Conservation (phyloP, 2,888 invertebrate genomes). For the Lepidochitona cinerea region DNA sequence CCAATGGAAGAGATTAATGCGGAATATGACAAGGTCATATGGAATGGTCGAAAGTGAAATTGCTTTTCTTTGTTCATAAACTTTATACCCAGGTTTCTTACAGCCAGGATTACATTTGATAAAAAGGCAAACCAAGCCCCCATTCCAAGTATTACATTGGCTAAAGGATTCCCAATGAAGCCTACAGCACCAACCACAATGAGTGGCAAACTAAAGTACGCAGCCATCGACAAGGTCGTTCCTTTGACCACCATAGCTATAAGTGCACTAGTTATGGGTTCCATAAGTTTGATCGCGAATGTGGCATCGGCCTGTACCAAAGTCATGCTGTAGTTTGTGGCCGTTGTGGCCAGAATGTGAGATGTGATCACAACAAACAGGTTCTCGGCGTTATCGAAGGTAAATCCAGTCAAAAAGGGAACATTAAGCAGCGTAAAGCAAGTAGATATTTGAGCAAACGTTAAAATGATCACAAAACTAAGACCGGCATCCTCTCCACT, state of each 20-base stretch:
- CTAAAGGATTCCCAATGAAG: conserved; percentile 26
- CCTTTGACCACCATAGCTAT: conserved; percentile 27
- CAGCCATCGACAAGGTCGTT: conserved; percentile 3
- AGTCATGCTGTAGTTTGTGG: conserved; percentile 40
- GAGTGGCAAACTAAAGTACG: conserved; percentile 29
- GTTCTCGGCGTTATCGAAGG: neutral
- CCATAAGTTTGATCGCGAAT: conserved; percentile 42
- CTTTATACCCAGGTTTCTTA: conserved; percentile 38
- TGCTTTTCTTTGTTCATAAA: neutral
- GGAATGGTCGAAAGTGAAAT: neutral
- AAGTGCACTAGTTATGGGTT: conserved; percentile 37
- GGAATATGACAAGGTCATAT: neutral
- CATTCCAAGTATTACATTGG: conserved; percentile 8
- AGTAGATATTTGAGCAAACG: neutral
- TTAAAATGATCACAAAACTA: neutral
- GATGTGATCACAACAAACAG: neutral
- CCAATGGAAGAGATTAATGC: neutral
- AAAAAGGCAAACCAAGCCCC: conserved; percentile 34
- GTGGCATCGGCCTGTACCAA: conserved; percentile 38
- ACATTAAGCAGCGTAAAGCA: neutral
- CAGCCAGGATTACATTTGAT: conserved; percentile 37
- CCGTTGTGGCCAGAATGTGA: conserved; percentile 33
- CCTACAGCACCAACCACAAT: conserved; percentile 32
- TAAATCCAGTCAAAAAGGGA: neutral
- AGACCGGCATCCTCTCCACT: neutral